Percentiles rank a stretch among this genome's conserved stretches.
Evolutionary conservation across 2,888 invertebrate genomes (phyloP).

Genomic region (Eurois occulta): DNA sequence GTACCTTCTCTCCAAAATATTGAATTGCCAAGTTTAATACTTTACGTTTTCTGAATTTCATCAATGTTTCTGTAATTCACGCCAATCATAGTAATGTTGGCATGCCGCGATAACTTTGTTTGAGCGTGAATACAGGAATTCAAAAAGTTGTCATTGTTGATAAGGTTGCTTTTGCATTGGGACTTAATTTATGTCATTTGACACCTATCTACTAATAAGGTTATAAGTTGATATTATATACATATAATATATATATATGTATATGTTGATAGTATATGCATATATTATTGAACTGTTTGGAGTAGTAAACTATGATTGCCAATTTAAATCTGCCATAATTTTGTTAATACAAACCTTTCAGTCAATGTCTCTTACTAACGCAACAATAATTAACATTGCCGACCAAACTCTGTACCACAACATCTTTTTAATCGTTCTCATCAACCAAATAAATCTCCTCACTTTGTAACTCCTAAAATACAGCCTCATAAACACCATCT

Average conservation of each 20-base stretch:
- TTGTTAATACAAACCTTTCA: background rate
- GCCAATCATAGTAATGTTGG: background rate
- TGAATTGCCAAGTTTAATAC: background rate
- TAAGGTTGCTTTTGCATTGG: background rate
- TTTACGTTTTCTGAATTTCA: background rate
- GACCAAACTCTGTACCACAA: constrained; percentile 9
- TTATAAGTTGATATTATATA: too few relatives aligned
- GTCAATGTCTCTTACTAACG: background rate
- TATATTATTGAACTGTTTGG: background rate
- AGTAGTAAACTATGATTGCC: too few relatives aligned
- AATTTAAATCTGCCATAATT: background rate
- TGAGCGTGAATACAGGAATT: background rate
- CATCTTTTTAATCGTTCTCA: constrained; percentile 40
- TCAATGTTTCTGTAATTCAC: background rate
- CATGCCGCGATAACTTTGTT: background rate
- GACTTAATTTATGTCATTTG: background rate
- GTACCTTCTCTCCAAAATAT: background rate
- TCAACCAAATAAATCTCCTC: constrained; percentile 39
- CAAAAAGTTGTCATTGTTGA: background rate
- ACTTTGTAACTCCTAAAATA: constrained; percentile 42
- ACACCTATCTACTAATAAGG: background rate
- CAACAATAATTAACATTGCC: constrained; percentile 25
- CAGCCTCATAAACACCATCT: constrained; percentile 50
- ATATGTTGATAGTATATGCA: too few relatives aligned
- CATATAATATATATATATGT: too few relatives aligned